Conservation (phyloP, 2,888 invertebrate species). For the Cantharis rustica region DNA sequence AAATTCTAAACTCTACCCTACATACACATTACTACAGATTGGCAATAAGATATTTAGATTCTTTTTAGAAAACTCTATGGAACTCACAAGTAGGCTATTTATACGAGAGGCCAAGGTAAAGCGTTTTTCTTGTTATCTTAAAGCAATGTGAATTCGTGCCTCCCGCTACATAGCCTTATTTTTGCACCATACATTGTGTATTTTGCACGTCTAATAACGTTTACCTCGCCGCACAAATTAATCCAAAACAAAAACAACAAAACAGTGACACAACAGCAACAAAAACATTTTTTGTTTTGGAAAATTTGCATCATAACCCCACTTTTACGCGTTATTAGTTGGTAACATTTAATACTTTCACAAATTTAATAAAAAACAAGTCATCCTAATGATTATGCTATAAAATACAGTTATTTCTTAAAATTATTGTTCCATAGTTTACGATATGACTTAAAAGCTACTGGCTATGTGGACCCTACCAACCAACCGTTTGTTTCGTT, state of each 20-base stretch:
- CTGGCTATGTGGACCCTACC: constrained; percentile 24
- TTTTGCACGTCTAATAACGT: constrained; percentile 29
- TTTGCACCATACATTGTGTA: constrained; percentile 50
- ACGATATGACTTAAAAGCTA: constrained; percentile 36
- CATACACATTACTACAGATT: constrained; percentile 52
- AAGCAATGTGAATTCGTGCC: constrained; percentile 45
- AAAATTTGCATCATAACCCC: not conserved
- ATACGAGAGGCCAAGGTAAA: constrained; percentile 48
- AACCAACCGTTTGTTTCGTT: constrained; percentile 23
- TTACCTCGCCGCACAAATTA: not conserved
- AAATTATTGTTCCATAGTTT: constrained; percentile 26
- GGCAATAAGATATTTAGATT: constrained; percentile 56
- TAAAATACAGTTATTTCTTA: constrained; percentile 24
- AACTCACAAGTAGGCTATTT: constrained; percentile 49
- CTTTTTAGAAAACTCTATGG: constrained; percentile 52
- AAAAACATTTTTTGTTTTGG: not conserved
- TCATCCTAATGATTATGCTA: not conserved
- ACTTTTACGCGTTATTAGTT: not conserved
- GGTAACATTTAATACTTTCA: constrained; percentile 10
- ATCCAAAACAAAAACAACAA: not conserved
- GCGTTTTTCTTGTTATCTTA: constrained; percentile 44
- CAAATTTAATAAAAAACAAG: not conserved
- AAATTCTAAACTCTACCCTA: constrained; percentile 47
- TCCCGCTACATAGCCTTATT: constrained; percentile 41
- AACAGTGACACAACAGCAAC: not conserved